These are phyloP conservation scores for Pelobates cultripes DNA, from an alignment of 2,797 vertebrate genomes.

Conservation along the genomic window DNA sequence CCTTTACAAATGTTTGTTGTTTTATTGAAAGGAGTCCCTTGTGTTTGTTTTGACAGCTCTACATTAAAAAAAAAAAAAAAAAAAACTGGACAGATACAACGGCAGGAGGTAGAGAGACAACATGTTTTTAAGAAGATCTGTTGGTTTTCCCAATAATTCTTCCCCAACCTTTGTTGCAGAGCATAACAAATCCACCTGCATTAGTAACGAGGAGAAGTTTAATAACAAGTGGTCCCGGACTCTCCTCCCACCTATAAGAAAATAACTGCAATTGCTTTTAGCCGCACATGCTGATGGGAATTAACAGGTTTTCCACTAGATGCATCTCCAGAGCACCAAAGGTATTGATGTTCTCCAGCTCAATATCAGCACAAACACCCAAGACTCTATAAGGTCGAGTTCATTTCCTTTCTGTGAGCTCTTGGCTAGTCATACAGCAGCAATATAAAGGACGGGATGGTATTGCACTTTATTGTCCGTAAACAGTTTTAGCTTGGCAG, in stretches of 20 bases:
- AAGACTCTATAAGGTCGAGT: neutral
- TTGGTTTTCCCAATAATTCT: neutral
- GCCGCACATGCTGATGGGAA: neutral
- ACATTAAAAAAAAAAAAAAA: slow-evolving; percentile 12
- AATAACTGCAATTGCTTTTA: slow-evolving; percentile 1
- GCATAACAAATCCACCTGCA: neutral
- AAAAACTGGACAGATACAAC: slow-evolving; percentile 4
- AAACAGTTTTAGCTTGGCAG: slow-evolving; percentile 24
- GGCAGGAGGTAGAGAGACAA: slow-evolving; percentile 8
- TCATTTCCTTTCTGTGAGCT: neutral
- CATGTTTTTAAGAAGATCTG: slow-evolving; percentile 2
- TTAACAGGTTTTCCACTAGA: neutral
- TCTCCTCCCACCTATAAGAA: slow-evolving; percentile 16
- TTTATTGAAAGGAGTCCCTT: slow-evolving; percentile 32
- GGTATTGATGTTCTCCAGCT: slow-evolving; percentile 1
- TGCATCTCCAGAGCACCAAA: neutral
- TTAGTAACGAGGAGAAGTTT: neutral
- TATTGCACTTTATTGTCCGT: slow-evolving; percentile 50
- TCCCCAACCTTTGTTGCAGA: neutral
- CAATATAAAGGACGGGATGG: slow-evolving; percentile 21
- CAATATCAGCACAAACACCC: neutral
- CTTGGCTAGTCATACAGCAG: slow-evolving; percentile 28
- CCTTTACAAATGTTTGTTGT: neutral
- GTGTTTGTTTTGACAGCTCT: slow-evolving; percentile 28
- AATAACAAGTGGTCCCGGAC: slow-evolving; percentile 39